Conservation (phyloP, 2,888 invertebrate species). For the Lithodes maja region DNA sequence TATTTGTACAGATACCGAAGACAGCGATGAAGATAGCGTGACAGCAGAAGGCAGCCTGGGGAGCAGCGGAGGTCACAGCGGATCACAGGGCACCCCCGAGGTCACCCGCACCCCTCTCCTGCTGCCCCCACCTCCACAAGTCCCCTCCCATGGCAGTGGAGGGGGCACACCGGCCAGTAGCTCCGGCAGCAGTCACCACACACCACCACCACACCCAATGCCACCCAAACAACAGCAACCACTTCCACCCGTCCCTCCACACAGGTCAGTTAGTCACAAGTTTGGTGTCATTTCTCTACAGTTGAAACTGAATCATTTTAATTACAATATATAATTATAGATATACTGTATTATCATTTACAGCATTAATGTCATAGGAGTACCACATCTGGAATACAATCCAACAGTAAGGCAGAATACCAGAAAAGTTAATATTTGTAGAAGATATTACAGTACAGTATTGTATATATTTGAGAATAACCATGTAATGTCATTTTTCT, state of each 20-base stretch:
- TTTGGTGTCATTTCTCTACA: background rate
- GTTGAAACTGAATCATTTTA: background rate
- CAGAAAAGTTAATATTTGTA: background rate
- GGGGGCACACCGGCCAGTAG: conserved; percentile 57
- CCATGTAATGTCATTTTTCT: background rate
- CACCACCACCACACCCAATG: conserved; percentile 56
- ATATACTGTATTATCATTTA: no score
- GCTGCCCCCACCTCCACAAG: conserved; percentile 57
- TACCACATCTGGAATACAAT: no score
- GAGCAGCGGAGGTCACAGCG: conserved; percentile 65
- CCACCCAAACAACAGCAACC: conserved; percentile 71
- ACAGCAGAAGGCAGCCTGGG: conserved; percentile 69
- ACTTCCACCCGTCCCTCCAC: conserved; percentile 71
- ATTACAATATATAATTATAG: background rate
- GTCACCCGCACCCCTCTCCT: conserved; percentile 59
- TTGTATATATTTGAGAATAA: background rate
- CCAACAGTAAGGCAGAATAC: no score
- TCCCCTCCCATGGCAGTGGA: conserved; percentile 52
- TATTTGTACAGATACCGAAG: conserved; percentile 59
- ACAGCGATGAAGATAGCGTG: conserved; percentile 70
- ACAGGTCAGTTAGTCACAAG: conserved; percentile 53
- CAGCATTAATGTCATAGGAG: no score
- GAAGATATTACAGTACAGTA: background rate
- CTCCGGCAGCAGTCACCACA: conserved; percentile 62
- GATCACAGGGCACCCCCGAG: conserved; percentile 58